A percentile compares a stretch with the other conserved stretches of the same genome.
These are phyloP conservation scores for Halocynthia aurantium DNA, from an alignment of 23 tunicate species.

Conservation along the genomic window DNA sequence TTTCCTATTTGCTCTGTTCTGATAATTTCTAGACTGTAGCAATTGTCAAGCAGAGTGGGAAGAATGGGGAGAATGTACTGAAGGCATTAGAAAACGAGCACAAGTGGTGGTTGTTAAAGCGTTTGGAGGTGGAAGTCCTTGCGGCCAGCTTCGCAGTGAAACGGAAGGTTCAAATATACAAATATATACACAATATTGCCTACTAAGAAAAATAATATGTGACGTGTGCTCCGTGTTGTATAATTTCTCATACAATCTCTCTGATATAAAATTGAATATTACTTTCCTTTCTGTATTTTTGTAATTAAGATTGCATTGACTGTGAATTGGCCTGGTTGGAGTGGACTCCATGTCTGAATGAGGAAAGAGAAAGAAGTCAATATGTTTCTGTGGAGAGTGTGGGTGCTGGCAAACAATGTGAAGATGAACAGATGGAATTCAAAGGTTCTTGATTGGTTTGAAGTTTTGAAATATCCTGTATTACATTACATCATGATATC, in stretches of 20 bases:
- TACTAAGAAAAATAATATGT: neutral
- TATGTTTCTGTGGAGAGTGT: constrained; percentile 14
- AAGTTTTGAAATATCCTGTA: too few species aligned
- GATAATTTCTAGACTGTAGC: constrained; percentile 34
- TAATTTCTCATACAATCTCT: too few species aligned
- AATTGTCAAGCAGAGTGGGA: constrained; percentile 72
- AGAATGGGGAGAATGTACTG: constrained; percentile 60
- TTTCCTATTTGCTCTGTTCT: too few species aligned
- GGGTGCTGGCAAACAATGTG: constrained; percentile 64
- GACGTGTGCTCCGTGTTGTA: too few species aligned
- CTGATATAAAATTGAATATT: neutral
- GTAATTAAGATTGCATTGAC: constrained; percentile 38
- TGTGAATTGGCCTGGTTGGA: constrained; percentile 65
- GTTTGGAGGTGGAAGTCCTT: constrained; percentile 51
- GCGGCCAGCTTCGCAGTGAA: constrained; percentile 31
- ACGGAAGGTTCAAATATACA: constrained; percentile 27
- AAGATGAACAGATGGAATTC: neutral
- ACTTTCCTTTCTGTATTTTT: neutral
- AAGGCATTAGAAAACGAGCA: constrained; percentile 33
- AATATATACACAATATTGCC: too few species aligned
- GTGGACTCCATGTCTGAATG: constrained; percentile 55
- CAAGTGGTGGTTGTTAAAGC: constrained; percentile 20
- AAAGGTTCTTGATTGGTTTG: neutral
- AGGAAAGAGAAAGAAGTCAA: constrained; percentile 32
- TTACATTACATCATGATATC: too few species aligned